Percentiles rank a stretch among this genome's conserved stretches.
These are phyloP conservation scores for Brenthis daphne DNA, from an alignment of 2,888 invertebrate genomes.

Conservation along the genomic window DNA sequence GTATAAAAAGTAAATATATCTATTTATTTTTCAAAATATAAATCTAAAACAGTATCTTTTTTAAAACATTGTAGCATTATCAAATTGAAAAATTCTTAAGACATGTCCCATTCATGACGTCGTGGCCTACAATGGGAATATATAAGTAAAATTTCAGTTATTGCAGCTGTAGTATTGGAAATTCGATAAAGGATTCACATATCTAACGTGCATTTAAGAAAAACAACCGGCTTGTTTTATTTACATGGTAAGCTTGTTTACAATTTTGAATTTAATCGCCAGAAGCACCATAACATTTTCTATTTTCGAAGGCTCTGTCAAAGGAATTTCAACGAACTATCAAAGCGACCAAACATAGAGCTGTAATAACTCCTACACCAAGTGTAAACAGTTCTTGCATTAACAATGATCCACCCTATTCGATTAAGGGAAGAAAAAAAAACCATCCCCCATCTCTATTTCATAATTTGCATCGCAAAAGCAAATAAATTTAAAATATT, in stretches of 20 bases:
- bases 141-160: no score
- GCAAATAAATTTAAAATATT: conserved; percentile 81
- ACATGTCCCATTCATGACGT: no score
- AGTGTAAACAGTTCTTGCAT: conserved; percentile 67
- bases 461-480: conserved; percentile 80
- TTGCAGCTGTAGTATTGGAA: no score
- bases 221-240: no score
- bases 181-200: no score
- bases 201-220: no score
- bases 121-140: no score
- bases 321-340: conserved; percentile 41
- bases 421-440: conserved; percentile 65
- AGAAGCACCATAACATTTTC: conserved; percentile 13
- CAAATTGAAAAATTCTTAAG: no score
- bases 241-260: background rate
- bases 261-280: background rate
- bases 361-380: conserved; percentile 47
- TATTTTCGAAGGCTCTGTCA: conserved; percentile 20
- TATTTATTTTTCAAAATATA: no score
- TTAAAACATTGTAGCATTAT: no score
- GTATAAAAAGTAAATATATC: no score
- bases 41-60: no score
- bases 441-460: conserved; percentile 68
- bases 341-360: conserved; percentile 41
- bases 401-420: conserved; percentile 71